Evolutionary conservation across 2,888 invertebrate species (phyloP).

Genomic region (Acheta domesticus): DNA sequence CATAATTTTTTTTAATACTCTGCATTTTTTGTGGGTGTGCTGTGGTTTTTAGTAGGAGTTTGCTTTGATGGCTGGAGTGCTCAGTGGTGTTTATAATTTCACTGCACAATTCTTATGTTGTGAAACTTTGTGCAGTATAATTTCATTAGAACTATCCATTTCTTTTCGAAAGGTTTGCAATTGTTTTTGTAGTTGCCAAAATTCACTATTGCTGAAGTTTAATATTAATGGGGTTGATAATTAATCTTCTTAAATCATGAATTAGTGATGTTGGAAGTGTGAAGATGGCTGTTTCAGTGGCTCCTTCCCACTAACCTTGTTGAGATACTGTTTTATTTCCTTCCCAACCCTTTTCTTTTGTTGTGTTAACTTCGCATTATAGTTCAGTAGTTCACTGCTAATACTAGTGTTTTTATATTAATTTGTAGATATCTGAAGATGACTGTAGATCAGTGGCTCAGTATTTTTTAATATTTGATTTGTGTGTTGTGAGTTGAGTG

Average conservation of each 20-base stretch:
- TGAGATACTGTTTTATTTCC: too few species aligned
- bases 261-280: neutral
- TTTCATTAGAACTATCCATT: neutral
- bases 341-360: too few species aligned
- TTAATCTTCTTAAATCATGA: neutral
- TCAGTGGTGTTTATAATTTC: neutral
- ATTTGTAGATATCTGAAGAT: neutral
- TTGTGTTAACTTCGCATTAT: too few species aligned
- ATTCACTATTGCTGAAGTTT: neutral
- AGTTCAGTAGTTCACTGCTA: neutral
- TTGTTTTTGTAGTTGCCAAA: neutral
- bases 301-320: conserved; percentile 3
- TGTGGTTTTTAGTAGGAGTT: neutral
- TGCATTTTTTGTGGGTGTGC: too few species aligned
- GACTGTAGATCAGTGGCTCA: neutral
- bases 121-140: neutral
- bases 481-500: neutral
- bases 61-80: conserved; percentile 7
- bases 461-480: neutral
- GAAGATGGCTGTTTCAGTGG: conserved; percentile 18
- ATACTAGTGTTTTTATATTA: neutral
- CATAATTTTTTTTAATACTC: too few species aligned
- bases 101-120: neutral
- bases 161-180: neutral
- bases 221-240: neutral